Evolutionary conservation across 2,888 invertebrate genomes (phyloP).

Genomic region (Hemithea aestivaria): DNA sequence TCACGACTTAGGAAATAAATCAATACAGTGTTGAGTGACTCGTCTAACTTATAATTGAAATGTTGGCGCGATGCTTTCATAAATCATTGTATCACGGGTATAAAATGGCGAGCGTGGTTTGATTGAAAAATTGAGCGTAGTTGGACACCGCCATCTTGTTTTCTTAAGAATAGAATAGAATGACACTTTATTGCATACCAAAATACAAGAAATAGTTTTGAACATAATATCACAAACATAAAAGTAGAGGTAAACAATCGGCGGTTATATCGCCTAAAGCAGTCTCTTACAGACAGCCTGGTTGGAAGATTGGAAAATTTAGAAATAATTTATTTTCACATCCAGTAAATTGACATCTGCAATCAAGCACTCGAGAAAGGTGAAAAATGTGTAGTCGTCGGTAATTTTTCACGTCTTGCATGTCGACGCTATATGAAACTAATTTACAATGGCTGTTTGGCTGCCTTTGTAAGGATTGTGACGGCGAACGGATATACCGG

Average conservation of each 20-base stretch:
- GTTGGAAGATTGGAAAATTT: too few species aligned
- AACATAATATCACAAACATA: too few species aligned
- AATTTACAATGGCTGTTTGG: conserved; percentile 24
- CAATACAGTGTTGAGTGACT: conserved; percentile 50
- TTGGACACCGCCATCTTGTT: background rate
- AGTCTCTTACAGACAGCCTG: too few species aligned
- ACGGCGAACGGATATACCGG: too few species aligned
- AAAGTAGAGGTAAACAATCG: too few species aligned
- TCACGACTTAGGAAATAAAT: conserved; percentile 32
- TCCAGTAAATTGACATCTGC: background rate
- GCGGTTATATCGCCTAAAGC: too few species aligned
- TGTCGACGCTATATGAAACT: conserved; percentile 21
- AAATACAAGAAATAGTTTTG: too few species aligned
- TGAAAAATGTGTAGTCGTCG: conserved; percentile 27
- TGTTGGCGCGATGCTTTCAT: conserved; percentile 46
- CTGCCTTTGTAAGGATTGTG: conserved; percentile 8
- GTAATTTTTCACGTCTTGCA: conserved; percentile 28
- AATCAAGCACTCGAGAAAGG: conserved; percentile 20
- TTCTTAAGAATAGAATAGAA: too few species aligned
- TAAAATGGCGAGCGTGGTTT: conserved; percentile 3
- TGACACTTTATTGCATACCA: too few species aligned
- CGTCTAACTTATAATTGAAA: conserved; percentile 63
- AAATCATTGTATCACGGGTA: conserved; percentile 43
- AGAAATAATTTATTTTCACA: background rate
- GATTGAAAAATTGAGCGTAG: background rate